Base-by-base conservation (phyloP, 2,113 vertebrate species). In the Dendropsophus ebraccatus region DNA sequence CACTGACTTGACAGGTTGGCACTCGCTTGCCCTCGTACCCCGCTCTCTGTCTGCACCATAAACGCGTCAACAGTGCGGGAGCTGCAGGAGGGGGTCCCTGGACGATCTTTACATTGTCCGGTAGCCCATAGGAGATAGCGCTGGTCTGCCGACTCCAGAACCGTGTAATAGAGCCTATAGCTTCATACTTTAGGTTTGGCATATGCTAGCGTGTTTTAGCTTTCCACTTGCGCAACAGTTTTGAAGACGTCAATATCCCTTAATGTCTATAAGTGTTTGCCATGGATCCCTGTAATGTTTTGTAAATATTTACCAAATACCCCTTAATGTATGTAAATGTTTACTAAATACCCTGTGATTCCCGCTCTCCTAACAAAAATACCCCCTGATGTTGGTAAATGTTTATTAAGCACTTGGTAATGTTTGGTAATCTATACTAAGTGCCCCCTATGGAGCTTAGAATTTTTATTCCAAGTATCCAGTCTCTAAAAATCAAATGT, bases 261-360 rank as follows among this genome's bases (percentile, higher is more conserved):
- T n/a, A 14, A 35, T 70, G 2, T 70, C 67, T 70, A 37, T 23
- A 70, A 70, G 35, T 41, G 17, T 69, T 69, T 69, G 7, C 30
- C 17, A 19, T 19, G 65, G 19, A 69, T 69, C 65, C 16, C 65
- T 35, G 19, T 23, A 37, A 70, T 41, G 67, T 70, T 37, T 12
- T 70, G 32, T 70, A 70, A 70, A 70, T 70, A 69, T 7, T 69
- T 32, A 32, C 16, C 30, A 35, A 69, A 8, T 35, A 35, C 16
- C 65, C 30, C 17, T 35, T 69, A 69, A 69, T 35, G 65, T 19
- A 69, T 69, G 65, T 69, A 69, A 69, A 69, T 69, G 35, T 70
- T 70, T 70, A 37, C 67, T 23, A 70, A 70, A 37, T 70, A 70
- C 67, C 67, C 67, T 23, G 2, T 70, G 41, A 70, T 41, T 32